These are phyloP conservation scores for Perca schrenkii DNA, from an alignment of 2,113 vertebrate genomes.

Conservation along the genomic window DNA sequence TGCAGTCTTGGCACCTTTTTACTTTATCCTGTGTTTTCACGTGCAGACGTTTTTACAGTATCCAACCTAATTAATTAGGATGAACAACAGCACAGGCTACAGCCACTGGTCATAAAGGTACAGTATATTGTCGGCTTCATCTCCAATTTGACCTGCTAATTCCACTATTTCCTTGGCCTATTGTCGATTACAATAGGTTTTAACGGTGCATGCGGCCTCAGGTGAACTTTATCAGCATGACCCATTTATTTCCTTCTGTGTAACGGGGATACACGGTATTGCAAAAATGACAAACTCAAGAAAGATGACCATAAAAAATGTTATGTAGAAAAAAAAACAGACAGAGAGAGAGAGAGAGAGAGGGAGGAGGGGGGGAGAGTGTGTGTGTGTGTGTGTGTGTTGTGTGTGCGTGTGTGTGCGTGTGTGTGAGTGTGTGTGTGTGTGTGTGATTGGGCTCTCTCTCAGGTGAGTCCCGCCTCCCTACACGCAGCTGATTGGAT, in stretches of 20 bases:
- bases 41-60: not conserved
- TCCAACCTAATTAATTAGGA: not conserved
- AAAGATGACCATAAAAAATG: not conserved
- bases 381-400: conserved; percentile 5
- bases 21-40: not conserved
- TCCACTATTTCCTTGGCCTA: not conserved
- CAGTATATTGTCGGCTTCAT: not conserved
- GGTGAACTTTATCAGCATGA: not conserved
- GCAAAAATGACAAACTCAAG: not conserved
- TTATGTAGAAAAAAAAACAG: no score
- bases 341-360: no score
- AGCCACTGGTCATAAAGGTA: not conserved
- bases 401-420: conserved; percentile 2
- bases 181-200: not conserved
- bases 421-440: conserved; percentile 10
- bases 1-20: not conserved
- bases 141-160: not conserved
- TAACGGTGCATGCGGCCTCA: not conserved
- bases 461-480: conserved; percentile 61
- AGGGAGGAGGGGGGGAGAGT: no score
- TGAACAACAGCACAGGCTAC: not conserved
- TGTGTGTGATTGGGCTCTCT: not conserved
- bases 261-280: not conserved
- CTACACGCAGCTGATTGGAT: conserved; percentile 37
- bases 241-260: not conserved